phyloP scores from a whole-genome alignment of 1,140 invertebrate species.

The Ostrea denselamellosa region DNA sequence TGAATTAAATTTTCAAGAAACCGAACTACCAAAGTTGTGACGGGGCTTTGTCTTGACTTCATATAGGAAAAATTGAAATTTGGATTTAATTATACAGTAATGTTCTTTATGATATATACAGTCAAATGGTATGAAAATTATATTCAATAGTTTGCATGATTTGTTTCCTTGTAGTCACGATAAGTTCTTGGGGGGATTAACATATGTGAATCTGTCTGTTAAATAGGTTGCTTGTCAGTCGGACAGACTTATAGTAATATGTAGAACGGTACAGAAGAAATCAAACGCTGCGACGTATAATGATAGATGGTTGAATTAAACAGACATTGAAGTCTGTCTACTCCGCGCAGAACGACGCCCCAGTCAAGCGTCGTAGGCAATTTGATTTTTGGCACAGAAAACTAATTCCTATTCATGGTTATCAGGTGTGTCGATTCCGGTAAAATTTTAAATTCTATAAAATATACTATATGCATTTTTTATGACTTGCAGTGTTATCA shows the following conservation, averaged over 20 bases:
- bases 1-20: no score
- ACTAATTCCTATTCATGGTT: not conserved
- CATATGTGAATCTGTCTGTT: not conserved
- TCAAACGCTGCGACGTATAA: not conserved
- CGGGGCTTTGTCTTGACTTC: no score
- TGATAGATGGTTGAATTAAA: conserved; percentile 14
- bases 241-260: not conserved
- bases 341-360: not conserved
- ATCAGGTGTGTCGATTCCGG: not conserved
- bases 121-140: not conserved
- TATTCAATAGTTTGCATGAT: not conserved
- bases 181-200: not conserved
- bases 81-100: not conserved
- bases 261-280: not conserved
- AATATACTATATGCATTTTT: not conserved
- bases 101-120: not conserved
- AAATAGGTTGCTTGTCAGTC: conserved; percentile 4
- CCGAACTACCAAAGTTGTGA: no score
- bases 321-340: not conserved
- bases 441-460: not conserved
- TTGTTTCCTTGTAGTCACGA: not conserved
- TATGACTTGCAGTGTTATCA: not conserved
- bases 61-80: not conserved
- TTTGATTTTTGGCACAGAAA: not conserved
- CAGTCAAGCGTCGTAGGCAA: not conserved